Evolutionary conservation across 2,797 vertebrate genomes (phyloP).

Genomic region (Arnoldichthys spilopterus): DNA sequence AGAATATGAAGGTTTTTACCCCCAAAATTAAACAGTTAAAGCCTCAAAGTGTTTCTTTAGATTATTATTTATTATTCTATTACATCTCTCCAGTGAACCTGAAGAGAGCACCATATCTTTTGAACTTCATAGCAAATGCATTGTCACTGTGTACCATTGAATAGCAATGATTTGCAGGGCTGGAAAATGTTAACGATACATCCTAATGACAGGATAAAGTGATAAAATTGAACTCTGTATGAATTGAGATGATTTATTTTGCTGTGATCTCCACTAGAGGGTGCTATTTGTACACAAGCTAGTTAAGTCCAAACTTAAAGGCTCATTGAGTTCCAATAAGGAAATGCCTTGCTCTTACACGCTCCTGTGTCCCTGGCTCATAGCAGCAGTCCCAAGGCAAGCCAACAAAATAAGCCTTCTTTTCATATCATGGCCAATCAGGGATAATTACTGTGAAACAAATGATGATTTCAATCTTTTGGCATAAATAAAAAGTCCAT

Average conservation of each 20-base stretch:
- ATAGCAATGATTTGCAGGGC: too few relatives aligned
- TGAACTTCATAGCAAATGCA: neutral
- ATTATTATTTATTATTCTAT: neutral
- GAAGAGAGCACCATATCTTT: neutral
- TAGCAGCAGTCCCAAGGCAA: neutral
- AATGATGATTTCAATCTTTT: constrained; percentile 21
- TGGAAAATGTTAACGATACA: neutral
- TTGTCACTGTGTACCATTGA: neutral
- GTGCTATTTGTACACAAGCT: constrained; percentile 9
- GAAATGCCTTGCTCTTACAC: constrained; percentile 8
- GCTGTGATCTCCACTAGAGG: constrained; percentile 28
- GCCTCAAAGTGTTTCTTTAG: neutral
- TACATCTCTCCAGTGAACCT: too few relatives aligned
- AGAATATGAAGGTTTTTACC: neutral
- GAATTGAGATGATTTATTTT: neutral
- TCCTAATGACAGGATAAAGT: neutral
- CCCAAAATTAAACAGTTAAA: too few relatives aligned
- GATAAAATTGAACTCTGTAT: neutral
- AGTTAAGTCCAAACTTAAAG: neutral
- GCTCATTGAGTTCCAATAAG: constrained; percentile 20
- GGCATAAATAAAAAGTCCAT: constrained; percentile 24
- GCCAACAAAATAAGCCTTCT: constrained; percentile 1
- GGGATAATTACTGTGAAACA: neutral
- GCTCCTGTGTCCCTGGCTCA: constrained; percentile 18
- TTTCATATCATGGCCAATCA: constrained; percentile 28